Conservation (phyloP, 2,888 invertebrate species). For the Pardosa pseudoannulata region DNA sequence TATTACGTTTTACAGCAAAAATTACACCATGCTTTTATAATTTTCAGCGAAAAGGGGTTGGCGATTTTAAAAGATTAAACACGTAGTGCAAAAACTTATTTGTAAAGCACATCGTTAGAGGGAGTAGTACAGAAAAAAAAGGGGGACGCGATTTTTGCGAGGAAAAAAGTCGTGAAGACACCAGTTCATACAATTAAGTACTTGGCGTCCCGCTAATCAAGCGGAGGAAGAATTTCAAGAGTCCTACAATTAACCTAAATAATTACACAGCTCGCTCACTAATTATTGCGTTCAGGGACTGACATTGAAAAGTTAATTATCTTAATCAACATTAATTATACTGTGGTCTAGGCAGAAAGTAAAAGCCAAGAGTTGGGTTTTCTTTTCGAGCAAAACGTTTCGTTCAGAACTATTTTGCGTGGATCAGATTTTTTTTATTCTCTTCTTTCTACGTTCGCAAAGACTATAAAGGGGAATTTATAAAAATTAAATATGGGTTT, state of each 20-base stretch:
- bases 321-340: constrained; percentile 70
- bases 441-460: background rate
- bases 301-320: constrained; percentile 72
- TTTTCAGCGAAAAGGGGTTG: constrained; percentile 49
- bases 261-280: constrained; percentile 63
- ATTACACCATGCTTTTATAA: constrained; percentile 57
- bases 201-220: constrained; percentile 58
- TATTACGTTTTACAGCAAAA: constrained; percentile 64
- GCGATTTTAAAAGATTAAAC: constrained; percentile 66
- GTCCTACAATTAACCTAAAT: constrained; percentile 62
- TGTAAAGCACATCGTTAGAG: constrained; percentile 18
- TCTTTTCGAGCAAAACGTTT: constrained; percentile 45
- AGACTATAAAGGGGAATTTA: background rate
- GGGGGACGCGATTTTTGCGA: constrained; percentile 4
- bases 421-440: background rate
- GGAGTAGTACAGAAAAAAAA: too few species aligned
- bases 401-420: constrained; percentile 52
- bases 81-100: constrained; percentile 8
- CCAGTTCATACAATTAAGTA: constrained; percentile 59
- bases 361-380: constrained; percentile 47
- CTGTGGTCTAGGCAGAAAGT: constrained; percentile 17
- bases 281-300: constrained; percentile 62
- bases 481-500: background rate
- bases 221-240: constrained; percentile 14
- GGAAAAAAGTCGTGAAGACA: constrained; percentile 31